Evolutionary conservation across 2,113 vertebrate species (phyloP).

Genomic region (Psilopsiagon aymara): DNA sequence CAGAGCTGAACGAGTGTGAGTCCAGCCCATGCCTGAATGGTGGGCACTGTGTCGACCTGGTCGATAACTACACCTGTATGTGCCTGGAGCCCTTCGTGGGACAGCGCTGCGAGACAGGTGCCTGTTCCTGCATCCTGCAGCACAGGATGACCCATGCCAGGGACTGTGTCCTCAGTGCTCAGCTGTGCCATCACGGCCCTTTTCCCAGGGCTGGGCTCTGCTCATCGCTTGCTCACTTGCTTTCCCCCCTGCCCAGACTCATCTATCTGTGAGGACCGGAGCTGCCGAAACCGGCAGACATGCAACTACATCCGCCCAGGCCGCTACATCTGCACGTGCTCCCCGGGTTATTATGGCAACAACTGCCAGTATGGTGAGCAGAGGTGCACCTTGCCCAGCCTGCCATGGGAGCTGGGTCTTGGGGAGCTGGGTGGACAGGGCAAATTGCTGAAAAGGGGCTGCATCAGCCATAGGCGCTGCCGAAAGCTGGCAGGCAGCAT

Average conservation of each 20-base stretch:
- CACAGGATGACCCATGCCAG: fast-evolving
- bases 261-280: constrained; percentile 62
- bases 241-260: constrained; percentile 18
- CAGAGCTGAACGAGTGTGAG: constrained; percentile 88
- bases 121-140: neutral
- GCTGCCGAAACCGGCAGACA: constrained; percentile 70
- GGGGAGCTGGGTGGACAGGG: neutral
- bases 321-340: constrained; percentile 80
- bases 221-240: neutral
- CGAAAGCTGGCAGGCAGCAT: fast-evolving
- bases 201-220: neutral
- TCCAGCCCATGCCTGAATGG: constrained; percentile 88
- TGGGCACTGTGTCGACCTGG: constrained; percentile 81
- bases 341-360: constrained; percentile 78
- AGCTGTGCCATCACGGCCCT: neutral
- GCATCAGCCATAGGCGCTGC: fast-evolving
- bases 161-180: neutral
- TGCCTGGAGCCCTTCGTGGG: constrained; percentile 84
- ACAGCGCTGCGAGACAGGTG: constrained; percentile 89
- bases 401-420: fast-evolving
- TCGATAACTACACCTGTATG: constrained; percentile 84
- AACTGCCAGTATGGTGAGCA: constrained; percentile 80
- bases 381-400: fast-evolving
- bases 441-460: neutral
- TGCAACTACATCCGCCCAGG: constrained; percentile 75